Percentiles rank a stretch among this genome's conserved stretches.
Conservation (phyloP, 2,888 invertebrate genomes). For the Brassicogethes aeneus region DNA sequence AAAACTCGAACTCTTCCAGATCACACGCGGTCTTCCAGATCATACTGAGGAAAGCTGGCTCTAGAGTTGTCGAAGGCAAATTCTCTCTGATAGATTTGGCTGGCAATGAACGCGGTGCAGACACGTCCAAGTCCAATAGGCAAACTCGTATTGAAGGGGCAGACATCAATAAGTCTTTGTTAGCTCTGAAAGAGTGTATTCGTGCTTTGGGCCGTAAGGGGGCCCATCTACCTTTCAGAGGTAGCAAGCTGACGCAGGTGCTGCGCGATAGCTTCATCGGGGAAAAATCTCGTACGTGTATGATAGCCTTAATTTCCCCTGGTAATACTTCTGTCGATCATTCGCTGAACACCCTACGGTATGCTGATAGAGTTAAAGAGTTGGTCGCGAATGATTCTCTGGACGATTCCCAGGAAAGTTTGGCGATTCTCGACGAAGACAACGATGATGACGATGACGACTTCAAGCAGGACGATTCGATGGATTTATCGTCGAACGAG, state of each 20-base stretch:
- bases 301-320: conserved; percentile 99
- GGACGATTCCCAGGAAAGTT: conserved; percentile 6
- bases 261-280: conserved; percentile 97
- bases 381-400: conserved; percentile 48
- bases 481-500: conserved; percentile 23
- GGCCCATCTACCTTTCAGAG: conserved; percentile 93
- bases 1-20: conserved; percentile 95
- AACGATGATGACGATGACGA: conserved; percentile 6
- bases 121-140: conserved; percentile 91
- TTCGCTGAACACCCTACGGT: conserved; percentile 93
- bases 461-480: conserved; percentile 18
- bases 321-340: conserved; percentile 95
- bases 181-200: conserved; percentile 97
- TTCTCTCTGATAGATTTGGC: conserved; percentile 97
- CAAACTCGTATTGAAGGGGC: conserved; percentile 90
- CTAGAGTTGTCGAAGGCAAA: conserved; percentile 83
- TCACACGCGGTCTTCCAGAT: conserved; percentile 99
- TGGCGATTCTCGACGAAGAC: conserved; percentile 8
- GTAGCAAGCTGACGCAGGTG: conserved; percentile 93
- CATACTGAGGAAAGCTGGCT: conserved; percentile 63
- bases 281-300: conserved; percentile 97
- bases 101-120: conserved; percentile 98
- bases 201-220: conserved; percentile 91
- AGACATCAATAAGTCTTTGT: conserved; percentile 92
- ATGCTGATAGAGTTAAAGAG: conserved; percentile 97